A percentile compares a stretch with the other conserved stretches of the same genome.
These are phyloP conservation scores for Halisarca cf. caerulea DNA, from an alignment of 37 sponge, comb jelly and placozoan species.

Conservation along the genomic window DNA sequence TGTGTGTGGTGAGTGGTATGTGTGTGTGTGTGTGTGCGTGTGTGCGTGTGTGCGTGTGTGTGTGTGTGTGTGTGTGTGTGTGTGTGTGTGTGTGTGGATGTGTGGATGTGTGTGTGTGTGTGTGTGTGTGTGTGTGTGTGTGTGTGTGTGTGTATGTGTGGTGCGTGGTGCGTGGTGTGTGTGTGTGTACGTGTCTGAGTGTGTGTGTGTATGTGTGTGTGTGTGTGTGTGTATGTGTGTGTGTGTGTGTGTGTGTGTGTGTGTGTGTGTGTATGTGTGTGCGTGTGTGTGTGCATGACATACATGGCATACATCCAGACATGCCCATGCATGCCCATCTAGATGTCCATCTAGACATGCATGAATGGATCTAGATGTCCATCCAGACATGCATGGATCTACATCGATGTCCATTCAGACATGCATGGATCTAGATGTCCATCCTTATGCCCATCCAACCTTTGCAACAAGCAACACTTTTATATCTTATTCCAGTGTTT, in stretches of 20 bases:
- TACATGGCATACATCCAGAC: no score
- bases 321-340: no score
- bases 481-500: no score
- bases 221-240: constrained; percentile 12
- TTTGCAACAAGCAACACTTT: no score
- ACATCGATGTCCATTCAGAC: no score
- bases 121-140: not conserved
- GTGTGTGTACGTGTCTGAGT: not conserved
- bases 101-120: not conserved
- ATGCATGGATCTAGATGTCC: no score
- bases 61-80: not conserved
- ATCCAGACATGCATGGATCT: no score
- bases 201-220: not conserved
- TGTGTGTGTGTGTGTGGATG: not conserved
- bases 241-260: not conserved
- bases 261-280: no score
- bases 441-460: no score
- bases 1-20: not conserved
- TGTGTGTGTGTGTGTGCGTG: not conserved
- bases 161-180: not conserved
- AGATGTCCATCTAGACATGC: no score
- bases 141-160: not conserved
- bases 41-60: not conserved
- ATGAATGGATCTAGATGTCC: no score
- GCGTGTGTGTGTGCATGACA: no score